Percentiles rank a stretch among this genome's conserved stretches.
Evolutionary conservation across 2,797 vertebrate species (phyloP).

Genomic region (Oreochromis mossambicus): DNA sequence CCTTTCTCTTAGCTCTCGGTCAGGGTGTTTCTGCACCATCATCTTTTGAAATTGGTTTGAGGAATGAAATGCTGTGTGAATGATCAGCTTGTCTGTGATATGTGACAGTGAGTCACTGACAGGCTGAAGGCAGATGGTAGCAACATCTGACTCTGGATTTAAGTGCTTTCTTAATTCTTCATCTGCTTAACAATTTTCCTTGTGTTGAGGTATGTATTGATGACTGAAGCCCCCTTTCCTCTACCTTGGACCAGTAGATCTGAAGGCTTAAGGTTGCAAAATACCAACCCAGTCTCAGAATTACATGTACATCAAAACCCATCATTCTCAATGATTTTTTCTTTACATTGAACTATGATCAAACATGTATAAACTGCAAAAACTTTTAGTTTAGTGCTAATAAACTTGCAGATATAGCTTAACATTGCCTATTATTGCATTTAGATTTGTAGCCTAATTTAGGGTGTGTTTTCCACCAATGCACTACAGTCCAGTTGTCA

Average conservation of each 20-base stretch:
- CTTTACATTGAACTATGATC: background rate
- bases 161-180: background rate
- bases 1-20: background rate
- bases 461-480: background rate
- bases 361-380: background rate
- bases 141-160: background rate
- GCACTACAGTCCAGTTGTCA: background rate
- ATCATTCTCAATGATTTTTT: rapidly evolving
- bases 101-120: background rate
- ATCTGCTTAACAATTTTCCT: background rate
- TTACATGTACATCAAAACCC: background rate
- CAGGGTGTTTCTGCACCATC: background rate
- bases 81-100: background rate
- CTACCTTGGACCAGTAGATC: background rate
- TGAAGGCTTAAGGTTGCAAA: background rate
- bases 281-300: background rate
- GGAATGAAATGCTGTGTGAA: background rate
- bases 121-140: background rate
- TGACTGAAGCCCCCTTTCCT: background rate
- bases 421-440: background rate
- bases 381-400: background rate
- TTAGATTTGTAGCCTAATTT: background rate
- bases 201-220: background rate
- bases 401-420: rapidly evolving
- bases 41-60: background rate